Percentiles rank a stretch among this genome's conserved stretches.
phyloP scores from a whole-genome alignment of 2,113 vertebrate species.

The Capreolus pygargus region DNA sequence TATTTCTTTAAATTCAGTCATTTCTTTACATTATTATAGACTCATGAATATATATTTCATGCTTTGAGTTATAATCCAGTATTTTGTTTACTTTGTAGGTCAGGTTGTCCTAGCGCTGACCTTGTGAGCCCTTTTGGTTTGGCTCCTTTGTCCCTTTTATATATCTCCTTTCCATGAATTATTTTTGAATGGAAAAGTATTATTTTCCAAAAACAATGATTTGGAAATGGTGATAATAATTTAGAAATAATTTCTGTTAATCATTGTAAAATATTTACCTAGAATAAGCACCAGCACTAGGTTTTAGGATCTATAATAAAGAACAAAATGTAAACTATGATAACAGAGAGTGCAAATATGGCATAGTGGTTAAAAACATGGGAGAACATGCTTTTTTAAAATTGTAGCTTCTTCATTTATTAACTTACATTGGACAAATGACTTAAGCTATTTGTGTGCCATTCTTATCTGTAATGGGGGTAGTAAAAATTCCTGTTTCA shows the following conservation, averaged over 20 bases:
- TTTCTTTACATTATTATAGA: not conserved
- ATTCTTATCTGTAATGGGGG: not conserved
- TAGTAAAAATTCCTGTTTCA: not conserved
- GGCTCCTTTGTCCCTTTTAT: not conserved
- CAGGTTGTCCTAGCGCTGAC: not conserved
- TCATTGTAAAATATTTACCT: not conserved
- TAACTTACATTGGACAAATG: not conserved
- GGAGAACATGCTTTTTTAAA: not conserved
- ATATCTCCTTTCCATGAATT: not conserved
- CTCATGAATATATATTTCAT: not conserved
- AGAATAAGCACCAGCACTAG: not conserved
- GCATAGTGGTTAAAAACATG: not conserved
- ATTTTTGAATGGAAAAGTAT: not conserved
- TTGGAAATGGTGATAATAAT: not conserved
- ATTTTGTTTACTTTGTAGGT: not conserved
- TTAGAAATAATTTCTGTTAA: not conserved
- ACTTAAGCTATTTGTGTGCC: not conserved
- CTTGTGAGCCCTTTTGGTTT: not conserved
- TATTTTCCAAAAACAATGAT: not conserved
- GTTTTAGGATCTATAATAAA: not conserved
- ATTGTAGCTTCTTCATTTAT: not conserved
- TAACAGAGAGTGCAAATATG: not conserved
- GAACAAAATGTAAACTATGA: not conserved
- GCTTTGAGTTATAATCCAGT: not conserved
- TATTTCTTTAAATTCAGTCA: not conserved